These are phyloP conservation scores for Carposina sasakii DNA, from an alignment of 1,140 invertebrate genomes.

Conservation along the genomic window DNA sequence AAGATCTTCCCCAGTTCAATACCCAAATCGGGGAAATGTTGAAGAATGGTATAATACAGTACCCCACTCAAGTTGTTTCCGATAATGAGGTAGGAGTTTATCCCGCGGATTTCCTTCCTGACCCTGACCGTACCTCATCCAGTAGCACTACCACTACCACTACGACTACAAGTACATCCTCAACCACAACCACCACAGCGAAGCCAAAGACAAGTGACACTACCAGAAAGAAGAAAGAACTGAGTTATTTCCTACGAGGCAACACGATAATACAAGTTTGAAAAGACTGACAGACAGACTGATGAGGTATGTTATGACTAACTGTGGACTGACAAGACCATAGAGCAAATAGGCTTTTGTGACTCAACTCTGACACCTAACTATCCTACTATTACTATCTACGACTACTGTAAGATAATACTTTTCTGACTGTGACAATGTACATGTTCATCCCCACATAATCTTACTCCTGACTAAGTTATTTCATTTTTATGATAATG, in stretches of 20 bases:
- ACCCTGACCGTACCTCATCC: slow-evolving; percentile 19
- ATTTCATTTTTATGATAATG: too few relatives aligned
- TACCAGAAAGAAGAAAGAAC: slow-evolving; percentile 46
- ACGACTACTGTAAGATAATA: too few relatives aligned
- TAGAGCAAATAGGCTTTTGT: too few relatives aligned
- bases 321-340: slow-evolving; percentile 41
- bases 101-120: slow-evolving; percentile 49
- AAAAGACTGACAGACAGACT: slow-evolving; percentile 50
- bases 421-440: too few relatives aligned
- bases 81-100: slow-evolving; percentile 61
- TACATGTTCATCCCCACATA: too few relatives aligned
- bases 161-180: slow-evolving; percentile 23
- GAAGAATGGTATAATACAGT: slow-evolving; percentile 39
- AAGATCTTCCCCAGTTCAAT: slow-evolving; percentile 41
- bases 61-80: slow-evolving; percentile 47
- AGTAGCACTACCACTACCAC: slow-evolving; percentile 13
- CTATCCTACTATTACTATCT: too few relatives aligned
- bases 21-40: slow-evolving; percentile 38
- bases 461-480: too few relatives aligned
- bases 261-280: slow-evolving; percentile 67
- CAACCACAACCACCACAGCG: slow-evolving; percentile 30
- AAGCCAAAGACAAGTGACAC: slow-evolving; percentile 31
- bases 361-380: too few relatives aligned
- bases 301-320: too few relatives aligned
- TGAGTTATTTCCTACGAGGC: slow-evolving; percentile 57